Evolutionary conservation across 2,797 vertebrate genomes (phyloP), one percentile per base, ranked within the genome.

Genomic region (Ciconia nigra): DNA sequence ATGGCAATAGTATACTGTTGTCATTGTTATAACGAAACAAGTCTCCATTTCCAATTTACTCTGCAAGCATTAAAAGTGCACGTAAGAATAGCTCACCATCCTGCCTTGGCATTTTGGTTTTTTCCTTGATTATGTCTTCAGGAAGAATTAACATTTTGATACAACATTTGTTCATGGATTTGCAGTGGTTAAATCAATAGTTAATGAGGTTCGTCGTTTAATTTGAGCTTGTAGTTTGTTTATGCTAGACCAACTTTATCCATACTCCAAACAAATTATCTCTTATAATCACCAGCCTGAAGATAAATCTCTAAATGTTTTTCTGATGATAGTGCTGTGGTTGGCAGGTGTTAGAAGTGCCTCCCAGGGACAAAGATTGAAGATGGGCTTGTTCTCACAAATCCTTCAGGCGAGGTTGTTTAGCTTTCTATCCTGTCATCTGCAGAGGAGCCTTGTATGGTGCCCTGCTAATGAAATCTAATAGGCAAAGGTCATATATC

Each of bases 241-340:
- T 99, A 99, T 99, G 99, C 99, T 98, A 99, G 99, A 99, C 99
- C 99, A 99, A 99, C 99, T 99, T 99, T 99, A 99, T 99, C 98
- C 98, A 99, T 99, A 98, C 99, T 99, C 99, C 99, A 99, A 99
- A 99, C 99, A 99, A 99, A 99, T 99, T 99, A 99, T 99, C 99
- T 99, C 96, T 98, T 98, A 99, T 99, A 99, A 99, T 99, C 99
- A 99, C 99, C 99, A 99, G 99, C 99, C 99, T 97, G 99, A 99
- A 99, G 99, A 99, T 99, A 99, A 98, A 99, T 99, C 98, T 97
- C 98, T 99, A 99, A 99, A 99, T 99, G 99, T 99, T 99, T 99
- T 99, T 99, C 99, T 99, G 99, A 99, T 99, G 99, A 99, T 99
- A 98, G 98, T 98, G 98, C 98, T 99, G 98, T 98, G 99, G 99